Conservation (phyloP, 2,113 vertebrate species). For the Epinephelus lanceolatus region DNA sequence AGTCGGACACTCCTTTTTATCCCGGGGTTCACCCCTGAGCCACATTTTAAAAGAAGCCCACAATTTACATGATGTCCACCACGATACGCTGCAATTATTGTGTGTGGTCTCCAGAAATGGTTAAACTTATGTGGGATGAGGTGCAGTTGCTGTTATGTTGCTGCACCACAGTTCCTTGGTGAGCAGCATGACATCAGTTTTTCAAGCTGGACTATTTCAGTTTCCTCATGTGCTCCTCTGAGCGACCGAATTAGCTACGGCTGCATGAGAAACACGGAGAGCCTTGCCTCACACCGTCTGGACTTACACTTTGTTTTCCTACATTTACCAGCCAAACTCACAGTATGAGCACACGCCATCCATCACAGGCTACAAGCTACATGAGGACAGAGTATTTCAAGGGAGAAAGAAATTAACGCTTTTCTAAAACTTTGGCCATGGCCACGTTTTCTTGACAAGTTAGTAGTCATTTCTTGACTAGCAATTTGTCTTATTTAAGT, state of each 20-base stretch:
- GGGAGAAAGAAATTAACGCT: neutral
- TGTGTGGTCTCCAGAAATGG: slow-evolving; percentile 69
- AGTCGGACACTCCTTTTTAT: slow-evolving; percentile 42
- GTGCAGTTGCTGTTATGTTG: slow-evolving; percentile 53
- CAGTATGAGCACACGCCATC: neutral
- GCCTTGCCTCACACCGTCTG: slow-evolving; percentile 28
- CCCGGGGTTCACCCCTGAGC: slow-evolving; percentile 22
- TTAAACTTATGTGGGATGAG: slow-evolving; percentile 55
- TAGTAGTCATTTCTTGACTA: too few relatives aligned
- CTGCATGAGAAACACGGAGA: slow-evolving; percentile 48
- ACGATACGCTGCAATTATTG: slow-evolving; percentile 66
- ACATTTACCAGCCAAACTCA: neutral
- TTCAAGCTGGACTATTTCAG: slow-evolving; percentile 56
- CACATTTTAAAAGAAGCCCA: slow-evolving; percentile 51
- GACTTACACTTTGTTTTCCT: slow-evolving; percentile 1
- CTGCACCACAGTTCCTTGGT: slow-evolving; percentile 37
- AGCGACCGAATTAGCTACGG: slow-evolving; percentile 48
- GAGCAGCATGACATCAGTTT: slow-evolving; percentile 69
- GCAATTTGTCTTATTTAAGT: too few relatives aligned
- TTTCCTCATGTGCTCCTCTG: slow-evolving; percentile 52
- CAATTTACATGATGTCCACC: slow-evolving; percentile 59
- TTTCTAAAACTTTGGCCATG: neutral
- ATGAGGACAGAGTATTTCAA: neutral
- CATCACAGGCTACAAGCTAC: neutral
- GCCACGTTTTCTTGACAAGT: too few relatives aligned